phyloP scores from a whole-genome alignment of 1,140 invertebrate species.

The Colletes latitarsis region DNA sequence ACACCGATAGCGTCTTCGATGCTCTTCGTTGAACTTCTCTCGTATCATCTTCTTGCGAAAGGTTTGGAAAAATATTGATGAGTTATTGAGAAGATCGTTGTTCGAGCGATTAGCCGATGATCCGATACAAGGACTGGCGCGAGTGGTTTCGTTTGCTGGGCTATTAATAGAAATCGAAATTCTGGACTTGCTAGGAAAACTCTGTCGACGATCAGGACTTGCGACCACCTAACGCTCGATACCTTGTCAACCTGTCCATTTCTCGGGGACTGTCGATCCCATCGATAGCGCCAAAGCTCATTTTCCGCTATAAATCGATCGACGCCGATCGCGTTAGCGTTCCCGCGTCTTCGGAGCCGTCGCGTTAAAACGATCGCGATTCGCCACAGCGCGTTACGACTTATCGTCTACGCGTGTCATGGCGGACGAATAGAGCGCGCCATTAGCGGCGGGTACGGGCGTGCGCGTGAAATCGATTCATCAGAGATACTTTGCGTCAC shows the following conservation, averaged over 20 bases:
- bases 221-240: too few species aligned
- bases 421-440: background rate
- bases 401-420: constrained; percentile 46
- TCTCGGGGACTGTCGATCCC: background rate
- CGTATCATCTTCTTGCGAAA: background rate
- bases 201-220: too few species aligned
- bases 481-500: constrained; percentile 18
- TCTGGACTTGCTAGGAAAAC: too few species aligned
- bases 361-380: constrained; percentile 55
- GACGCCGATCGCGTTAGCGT: constrained; percentile 2
- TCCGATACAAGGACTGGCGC: too few species aligned
- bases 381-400: constrained; percentile 45
- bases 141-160: too few species aligned
- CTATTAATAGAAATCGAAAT: too few species aligned
- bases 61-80: background rate
- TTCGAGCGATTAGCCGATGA: too few species aligned
- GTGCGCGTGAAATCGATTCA: constrained; percentile 50
- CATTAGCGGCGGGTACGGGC: constrained; percentile 12
- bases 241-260: background rate
- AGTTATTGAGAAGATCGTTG: background rate
- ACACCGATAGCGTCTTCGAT: too few species aligned
- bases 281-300: background rate
- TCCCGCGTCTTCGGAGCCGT: constrained; percentile 17
- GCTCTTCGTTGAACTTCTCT: too few species aligned
- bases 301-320: constrained; percentile 32